Evolutionary conservation across 2,797 vertebrate genomes (phyloP), one percentile per base, ranked within the genome.

Genomic region (Hoplostethus mediterraneus): DNA sequence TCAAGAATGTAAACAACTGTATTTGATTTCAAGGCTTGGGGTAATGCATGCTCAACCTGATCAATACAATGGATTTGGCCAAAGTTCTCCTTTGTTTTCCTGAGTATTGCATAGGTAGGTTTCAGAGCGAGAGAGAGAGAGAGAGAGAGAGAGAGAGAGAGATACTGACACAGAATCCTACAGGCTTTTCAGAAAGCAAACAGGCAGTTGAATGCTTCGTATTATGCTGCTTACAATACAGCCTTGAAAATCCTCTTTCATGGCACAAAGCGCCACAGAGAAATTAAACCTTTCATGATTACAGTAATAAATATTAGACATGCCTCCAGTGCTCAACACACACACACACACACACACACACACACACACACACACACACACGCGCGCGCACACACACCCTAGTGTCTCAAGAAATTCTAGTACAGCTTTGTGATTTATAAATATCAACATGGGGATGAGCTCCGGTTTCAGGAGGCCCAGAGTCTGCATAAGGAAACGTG

Each of bases 231-330:
- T 58, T 53, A 59, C 54, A 70, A 67, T 64, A 9, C 57, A 25
- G 45, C 48, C 6, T 53, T 63, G 63, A 74, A 84, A 61, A 63
- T 54, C 58, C 33, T 70, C 62, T 61, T 17, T 73, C 47, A 56
- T 78, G 11, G 42, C 28, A 28, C 28, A 28, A 28, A 28, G 7
- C 48, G 48, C 28, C 63, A 73, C 61, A 52, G 51, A 12, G 49
- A 71, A 81, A 84, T 67, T 45, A 81, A 71, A 57, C 25, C 67
- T 72, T 66, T 62, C 62, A 57, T 82, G 75, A 83, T 73, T 75
- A 76, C 60, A 58, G 8, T 48, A 25, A 74, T 80, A 80, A 33
- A 57, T 71, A 12, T 53, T 30, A 68, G 62, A 60, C 28, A 53
- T 66, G 66, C 54, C 60, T 71, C 28, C 61, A 21, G 12, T 63